These are phyloP conservation scores for Ptychoptera contaminata DNA, from an alignment of 2,888 invertebrate genomes.

Conservation along the genomic window DNA sequence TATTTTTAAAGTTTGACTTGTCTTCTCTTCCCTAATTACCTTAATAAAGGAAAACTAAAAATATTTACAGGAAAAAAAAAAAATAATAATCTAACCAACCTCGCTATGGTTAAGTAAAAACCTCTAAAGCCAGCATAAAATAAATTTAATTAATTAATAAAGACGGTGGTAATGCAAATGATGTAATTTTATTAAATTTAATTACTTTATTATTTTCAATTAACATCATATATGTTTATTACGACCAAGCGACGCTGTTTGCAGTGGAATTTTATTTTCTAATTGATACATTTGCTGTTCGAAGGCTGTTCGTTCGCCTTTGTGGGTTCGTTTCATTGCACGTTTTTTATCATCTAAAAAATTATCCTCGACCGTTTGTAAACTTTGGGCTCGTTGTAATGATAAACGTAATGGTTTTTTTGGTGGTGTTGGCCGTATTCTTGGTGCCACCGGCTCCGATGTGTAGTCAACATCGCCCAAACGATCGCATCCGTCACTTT, in stretches of 20 bases:
- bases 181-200: too few relatives aligned
- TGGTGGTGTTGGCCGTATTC: constrained; percentile 60
- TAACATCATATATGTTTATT: constrained; percentile 31
- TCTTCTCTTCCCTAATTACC: too few relatives aligned
- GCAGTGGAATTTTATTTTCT: constrained; percentile 22
- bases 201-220: too few relatives aligned
- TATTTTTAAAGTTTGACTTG: too few relatives aligned
- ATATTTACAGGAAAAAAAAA: too few relatives aligned
- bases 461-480: constrained; percentile 34
- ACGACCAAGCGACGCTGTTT: constrained; percentile 26
- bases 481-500: constrained; percentile 43
- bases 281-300: constrained; percentile 16
- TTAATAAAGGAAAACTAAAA: too few relatives aligned
- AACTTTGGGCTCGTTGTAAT: constrained; percentile 66
- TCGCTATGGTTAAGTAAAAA: too few relatives aligned
- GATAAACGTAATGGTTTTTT: constrained; percentile 72
- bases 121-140: too few relatives aligned
- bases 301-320: constrained; percentile 16
- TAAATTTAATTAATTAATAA: too few relatives aligned
- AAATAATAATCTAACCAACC: too few relatives aligned
- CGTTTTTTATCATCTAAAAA: constrained; percentile 23
- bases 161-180: too few relatives aligned
- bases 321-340: constrained; percentile 26
- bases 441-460: constrained; percentile 40
- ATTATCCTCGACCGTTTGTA: constrained; percentile 46